Base-by-base conservation (phyloP, 1,140 invertebrate species). In the Pseudomyrmex dendroicus region DNA sequence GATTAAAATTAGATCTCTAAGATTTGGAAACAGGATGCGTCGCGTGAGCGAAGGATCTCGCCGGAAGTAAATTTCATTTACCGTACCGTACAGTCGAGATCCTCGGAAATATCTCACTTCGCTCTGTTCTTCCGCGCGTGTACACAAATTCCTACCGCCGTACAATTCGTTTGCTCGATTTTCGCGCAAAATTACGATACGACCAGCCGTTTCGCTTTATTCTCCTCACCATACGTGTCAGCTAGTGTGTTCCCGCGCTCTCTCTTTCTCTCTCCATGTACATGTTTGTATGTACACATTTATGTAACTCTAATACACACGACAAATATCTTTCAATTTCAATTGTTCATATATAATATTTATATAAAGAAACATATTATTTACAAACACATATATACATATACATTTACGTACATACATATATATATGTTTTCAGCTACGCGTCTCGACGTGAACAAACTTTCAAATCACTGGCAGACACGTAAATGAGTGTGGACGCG, bases 391-490 rank as follows among this genome's bases (percentile, higher is more conserved):
- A 73, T 84, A 83, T 82, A 84, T 83, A 73, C 80, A 84, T 67
- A 56, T 46, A 84, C 89, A 78, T 80, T 12, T 86, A 86, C 80
- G 82, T 89, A 74, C 84, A 73, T 77, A 83, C 82, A 72, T 35
- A 56, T 59, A 66, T 54, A 8, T 46, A 80, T 73, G 61, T 84
- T 12, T 74, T 15, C 13, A 59, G 52, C 17, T 84, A 52, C 52
- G 13, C 50, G 13, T 50, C 5, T 15, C 15, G 62, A 78, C 35
- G 89, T 73, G 90, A 89, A 89, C 86, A 74, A 91, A 90, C 87
- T 89, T 92, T 94, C 92, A 94, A 93, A 94, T 94, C 93, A 92
- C 92, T 93, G 93, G 92, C 91, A 93, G 91, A 92, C 92, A 89
- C 87, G 82, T 62, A 22, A 61, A 61, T 91, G 86, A 84, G 88